Percentiles rank a stretch among this genome's conserved stretches.
Evolutionary conservation across 2,113 vertebrate genomes (phyloP).

Genomic region (Eidolon helvum): DNA sequence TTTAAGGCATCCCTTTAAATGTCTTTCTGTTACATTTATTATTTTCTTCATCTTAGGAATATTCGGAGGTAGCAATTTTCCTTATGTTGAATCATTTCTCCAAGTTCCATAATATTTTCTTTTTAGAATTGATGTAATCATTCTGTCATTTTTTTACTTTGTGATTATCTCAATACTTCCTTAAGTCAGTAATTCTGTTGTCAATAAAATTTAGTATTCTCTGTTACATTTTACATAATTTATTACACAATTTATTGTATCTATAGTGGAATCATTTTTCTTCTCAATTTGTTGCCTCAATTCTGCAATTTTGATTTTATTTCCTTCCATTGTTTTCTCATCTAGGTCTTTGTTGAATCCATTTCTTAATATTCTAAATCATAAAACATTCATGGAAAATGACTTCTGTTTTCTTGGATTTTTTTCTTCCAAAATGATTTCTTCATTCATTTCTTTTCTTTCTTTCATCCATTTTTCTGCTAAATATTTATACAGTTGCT

Average conservation of each 20-base stretch:
- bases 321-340: background rate
- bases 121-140: background rate
- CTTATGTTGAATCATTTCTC: background rate
- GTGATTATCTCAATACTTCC: background rate
- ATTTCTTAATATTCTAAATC: background rate
- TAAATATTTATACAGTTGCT: background rate
- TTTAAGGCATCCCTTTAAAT: background rate
- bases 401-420: background rate
- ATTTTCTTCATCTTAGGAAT: background rate
- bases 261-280: background rate
- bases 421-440: background rate
- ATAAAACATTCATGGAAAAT: background rate
- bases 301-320: background rate
- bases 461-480: background rate
- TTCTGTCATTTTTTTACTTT: background rate
- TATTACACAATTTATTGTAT: background rate
- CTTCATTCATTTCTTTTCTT: background rate
- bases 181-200: background rate
- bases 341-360: background rate
- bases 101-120: background rate
- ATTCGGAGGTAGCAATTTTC: background rate
- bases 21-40: background rate
- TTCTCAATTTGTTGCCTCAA: background rate
- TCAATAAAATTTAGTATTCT: background rate
- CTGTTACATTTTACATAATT: background rate